Conservation (phyloP, 1,140 invertebrate genomes). For the Cryptotermes secundus region DNA sequence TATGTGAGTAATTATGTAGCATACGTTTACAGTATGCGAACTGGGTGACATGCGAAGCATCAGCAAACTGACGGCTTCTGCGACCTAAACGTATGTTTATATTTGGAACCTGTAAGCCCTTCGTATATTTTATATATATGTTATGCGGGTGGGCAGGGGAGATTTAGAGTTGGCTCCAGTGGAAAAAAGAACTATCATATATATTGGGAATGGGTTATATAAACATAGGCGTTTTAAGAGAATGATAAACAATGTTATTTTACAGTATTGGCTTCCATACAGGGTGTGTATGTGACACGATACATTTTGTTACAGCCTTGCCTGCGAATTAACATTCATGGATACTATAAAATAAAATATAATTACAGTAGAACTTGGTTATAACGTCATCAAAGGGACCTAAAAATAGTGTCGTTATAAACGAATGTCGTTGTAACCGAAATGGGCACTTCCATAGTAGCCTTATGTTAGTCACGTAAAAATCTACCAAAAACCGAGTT, state of each 20-base stretch:
- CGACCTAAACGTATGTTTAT: not conserved
- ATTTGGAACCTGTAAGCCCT: not conserved
- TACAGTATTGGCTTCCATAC: not conserved
- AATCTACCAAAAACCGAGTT: too few relatives aligned
- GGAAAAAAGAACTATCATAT: conserved; percentile 1
- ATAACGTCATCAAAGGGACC: too few relatives aligned
- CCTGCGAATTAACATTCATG: too few relatives aligned
- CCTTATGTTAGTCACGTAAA: too few relatives aligned
- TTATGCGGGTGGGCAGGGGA: not conserved
- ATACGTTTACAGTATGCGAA: not conserved
- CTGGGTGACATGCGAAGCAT: not conserved
- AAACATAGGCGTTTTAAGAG: not conserved
- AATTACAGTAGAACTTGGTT: too few relatives aligned
- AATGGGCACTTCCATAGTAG: too few relatives aligned
- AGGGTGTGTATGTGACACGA: not conserved
- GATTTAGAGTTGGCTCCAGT: not conserved
- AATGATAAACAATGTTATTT: not conserved
- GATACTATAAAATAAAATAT: too few relatives aligned
- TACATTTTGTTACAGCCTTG: not conserved
- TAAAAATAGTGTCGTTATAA: too few relatives aligned
- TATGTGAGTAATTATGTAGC: not conserved
- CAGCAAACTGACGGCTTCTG: not conserved
- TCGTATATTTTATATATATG: not conserved
- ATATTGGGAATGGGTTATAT: conserved; percentile 3
- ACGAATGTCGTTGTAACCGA: too few relatives aligned